Base-by-base conservation (phyloP, 2,797 vertebrate species). In the Centroberyx gerrardi region DNA sequence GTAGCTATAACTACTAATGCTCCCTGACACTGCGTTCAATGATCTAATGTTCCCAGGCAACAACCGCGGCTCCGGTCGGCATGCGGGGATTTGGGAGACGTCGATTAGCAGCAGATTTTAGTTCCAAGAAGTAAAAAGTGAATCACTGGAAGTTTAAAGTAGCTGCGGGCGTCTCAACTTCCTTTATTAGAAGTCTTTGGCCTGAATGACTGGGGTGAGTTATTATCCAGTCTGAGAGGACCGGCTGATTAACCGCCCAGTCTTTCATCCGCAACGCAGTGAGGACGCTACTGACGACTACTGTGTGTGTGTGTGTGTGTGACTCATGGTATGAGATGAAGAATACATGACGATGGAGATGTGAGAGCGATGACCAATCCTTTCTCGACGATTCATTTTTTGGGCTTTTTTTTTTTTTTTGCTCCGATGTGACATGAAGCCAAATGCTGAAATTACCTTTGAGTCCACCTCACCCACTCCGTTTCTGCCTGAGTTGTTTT, bases 391-490 rank as follows among this genome's bases (percentile, higher is more conserved):
- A 22, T 22, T 22, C 22, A 22, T 28, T 6, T 53, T 27, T 33
- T 4, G n/a, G n/a, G n/a, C n/a, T 33, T 5, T 2, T 33, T 71
- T 55, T 31, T 14, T 29, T 38, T 40, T 27, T 51, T 44, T 52
- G 22, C 31, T 46, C 72, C 52, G 13, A 74, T 66, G 55, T 65
- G 82, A 83, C 74, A 76, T 59, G 52, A 86, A 86, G 80, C 66
- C 48, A 51, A 71, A 82, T 0, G 14, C 56, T 63, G 22, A 71
- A 76, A 80, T 94, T 92, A 93, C 92, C 94, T 94, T 92, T 0
- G 83, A 84, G 29, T 90, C 80, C 82, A 83, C 85, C 85, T 91
- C 88, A 88, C 89, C 82, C 92, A 90, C 86, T 90, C 89, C 89
- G 78, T 88, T 92, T 74, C 87, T 86, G 87, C 82, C 86, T 51